Conservation (phyloP, 2,888 invertebrate species). For the Marronus borbonicus region DNA sequence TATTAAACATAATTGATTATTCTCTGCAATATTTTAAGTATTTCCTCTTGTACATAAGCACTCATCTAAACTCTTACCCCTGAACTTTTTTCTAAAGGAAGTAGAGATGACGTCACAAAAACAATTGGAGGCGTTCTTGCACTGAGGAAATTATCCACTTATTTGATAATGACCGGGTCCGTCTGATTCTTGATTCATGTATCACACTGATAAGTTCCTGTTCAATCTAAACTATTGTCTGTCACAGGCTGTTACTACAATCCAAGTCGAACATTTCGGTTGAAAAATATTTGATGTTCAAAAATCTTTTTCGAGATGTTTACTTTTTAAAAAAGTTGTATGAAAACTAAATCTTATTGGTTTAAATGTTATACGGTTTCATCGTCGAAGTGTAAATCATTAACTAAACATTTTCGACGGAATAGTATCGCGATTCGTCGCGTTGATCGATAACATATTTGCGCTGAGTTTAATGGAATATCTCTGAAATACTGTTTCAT, state of each 20-base stretch:
- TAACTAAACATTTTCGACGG: conserved; percentile 17
- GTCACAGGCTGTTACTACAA: conserved; percentile 24
- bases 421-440: conserved; percentile 12
- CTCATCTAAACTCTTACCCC: conserved; percentile 56
- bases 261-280: conserved; percentile 14
- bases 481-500: not conserved
- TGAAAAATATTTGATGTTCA: conserved; percentile 6
- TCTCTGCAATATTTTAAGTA: not conserved
- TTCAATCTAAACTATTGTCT: conserved; percentile 40
- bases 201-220: conserved; percentile 49
- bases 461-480: conserved; percentile 8
- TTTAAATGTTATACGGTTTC: not conserved
- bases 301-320: not conserved
- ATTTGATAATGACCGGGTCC: conserved; percentile 55
- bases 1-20: not conserved
- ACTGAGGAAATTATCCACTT: conserved; percentile 57
- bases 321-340: not conserved
- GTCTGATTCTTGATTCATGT: conserved; percentile 54
- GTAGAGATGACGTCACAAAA: conserved; percentile 58
- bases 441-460: conserved; percentile 26
- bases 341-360: not conserved
- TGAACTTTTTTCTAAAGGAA: conserved; percentile 56
- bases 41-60: not conserved
- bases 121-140: conserved; percentile 58
- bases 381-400: not conserved